These are phyloP conservation scores for Drosophila conformis DNA, from an alignment of 2,888 invertebrate genomes.

Conservation along the genomic window DNA sequence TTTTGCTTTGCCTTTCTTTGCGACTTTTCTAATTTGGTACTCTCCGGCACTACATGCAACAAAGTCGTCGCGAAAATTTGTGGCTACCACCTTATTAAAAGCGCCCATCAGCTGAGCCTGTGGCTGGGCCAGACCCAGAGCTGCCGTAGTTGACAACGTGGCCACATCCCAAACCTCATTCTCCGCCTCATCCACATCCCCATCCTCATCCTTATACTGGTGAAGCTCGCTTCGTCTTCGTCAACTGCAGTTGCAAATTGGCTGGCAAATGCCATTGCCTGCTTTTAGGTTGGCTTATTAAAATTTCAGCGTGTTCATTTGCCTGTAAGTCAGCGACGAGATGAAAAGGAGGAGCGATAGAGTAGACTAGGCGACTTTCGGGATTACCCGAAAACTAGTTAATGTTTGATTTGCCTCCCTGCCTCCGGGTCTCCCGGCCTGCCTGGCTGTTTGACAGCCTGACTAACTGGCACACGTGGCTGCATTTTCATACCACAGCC, in stretches of 20 bases:
- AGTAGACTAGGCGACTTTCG: constrained; percentile 45
- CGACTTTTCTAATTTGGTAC: constrained; percentile 80
- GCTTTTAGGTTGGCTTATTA: constrained; percentile 81
- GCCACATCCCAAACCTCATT: constrained; percentile 45
- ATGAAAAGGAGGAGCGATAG: constrained; percentile 11
- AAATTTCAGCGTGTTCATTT: constrained; percentile 79
- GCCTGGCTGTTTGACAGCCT: constrained; percentile 6
- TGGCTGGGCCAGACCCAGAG: constrained; percentile 14
- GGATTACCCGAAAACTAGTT: constrained; percentile 74
- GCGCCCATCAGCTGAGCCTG: constrained; percentile 71
- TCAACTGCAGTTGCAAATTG: constrained; percentile 75
- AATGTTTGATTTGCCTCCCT: constrained; percentile 70
- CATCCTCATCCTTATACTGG: constrained; percentile 33
- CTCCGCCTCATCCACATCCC: constrained; percentile 9
- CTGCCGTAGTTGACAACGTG: constrained; percentile 45
- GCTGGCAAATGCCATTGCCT: constrained; percentile 77
- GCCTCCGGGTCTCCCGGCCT: constrained; percentile 26
- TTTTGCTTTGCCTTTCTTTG: constrained; percentile 75
- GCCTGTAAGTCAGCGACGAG: constrained; percentile 53
- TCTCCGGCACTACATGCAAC: constrained; percentile 76
- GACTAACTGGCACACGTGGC: constrained; percentile 60
- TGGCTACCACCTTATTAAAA: constrained; percentile 79
- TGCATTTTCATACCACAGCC: constrained; percentile 49
- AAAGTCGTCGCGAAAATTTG: constrained; percentile 72
- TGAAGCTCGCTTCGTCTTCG: constrained; percentile 49